A percentile compares a stretch with the other conserved stretches of the same genome.
Evolutionary conservation across 2,888 invertebrate species (phyloP).

Genomic region (Epirrhoe tristata): DNA sequence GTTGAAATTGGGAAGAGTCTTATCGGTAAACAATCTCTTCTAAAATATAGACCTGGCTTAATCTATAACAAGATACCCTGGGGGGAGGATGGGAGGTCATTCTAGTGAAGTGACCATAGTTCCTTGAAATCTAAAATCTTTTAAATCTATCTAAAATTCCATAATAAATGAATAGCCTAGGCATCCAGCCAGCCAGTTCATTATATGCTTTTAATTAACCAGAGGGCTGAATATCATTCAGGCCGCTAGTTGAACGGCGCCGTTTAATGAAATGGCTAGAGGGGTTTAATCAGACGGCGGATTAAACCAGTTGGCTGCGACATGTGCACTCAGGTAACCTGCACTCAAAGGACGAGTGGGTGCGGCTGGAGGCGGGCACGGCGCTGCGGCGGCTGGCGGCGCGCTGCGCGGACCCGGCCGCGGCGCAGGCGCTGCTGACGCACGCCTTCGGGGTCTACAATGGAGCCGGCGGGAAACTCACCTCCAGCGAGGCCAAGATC

Average conservation of each 20-base stretch:
- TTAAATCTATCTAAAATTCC: too few species aligned
- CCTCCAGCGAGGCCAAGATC: slow-evolving; percentile 94
- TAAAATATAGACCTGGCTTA: not conserved
- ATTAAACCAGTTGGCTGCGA: too few species aligned
- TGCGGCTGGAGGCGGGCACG: slow-evolving; percentile 89
- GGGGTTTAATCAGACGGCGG: too few species aligned
- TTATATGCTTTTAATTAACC: too few species aligned
- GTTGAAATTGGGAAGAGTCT: slow-evolving; percentile 92
- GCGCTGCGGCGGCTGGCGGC: slow-evolving; percentile 89
- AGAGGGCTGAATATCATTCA: too few species aligned
- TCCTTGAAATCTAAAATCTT: too few species aligned
- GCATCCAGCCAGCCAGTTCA: too few species aligned
- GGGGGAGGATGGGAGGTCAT: too few species aligned
- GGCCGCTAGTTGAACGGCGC: too few species aligned
- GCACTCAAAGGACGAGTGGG: slow-evolving; percentile 93
- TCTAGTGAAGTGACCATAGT: too few species aligned
- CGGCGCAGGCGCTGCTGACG: slow-evolving; percentile 88
- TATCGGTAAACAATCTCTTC: slow-evolving; percentile 82
- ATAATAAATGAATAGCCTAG: too few species aligned
- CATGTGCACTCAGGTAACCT: slow-evolving; percentile 88
- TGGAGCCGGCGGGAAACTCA: slow-evolving; percentile 96
- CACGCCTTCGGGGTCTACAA: slow-evolving; percentile 92
- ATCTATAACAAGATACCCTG: not conserved
- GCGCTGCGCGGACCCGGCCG: slow-evolving; percentile 88
- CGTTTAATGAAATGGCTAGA: too few species aligned